phyloP scores from a whole-genome alignment of 2,113 vertebrate genomes.

The Felis chaus region DNA sequence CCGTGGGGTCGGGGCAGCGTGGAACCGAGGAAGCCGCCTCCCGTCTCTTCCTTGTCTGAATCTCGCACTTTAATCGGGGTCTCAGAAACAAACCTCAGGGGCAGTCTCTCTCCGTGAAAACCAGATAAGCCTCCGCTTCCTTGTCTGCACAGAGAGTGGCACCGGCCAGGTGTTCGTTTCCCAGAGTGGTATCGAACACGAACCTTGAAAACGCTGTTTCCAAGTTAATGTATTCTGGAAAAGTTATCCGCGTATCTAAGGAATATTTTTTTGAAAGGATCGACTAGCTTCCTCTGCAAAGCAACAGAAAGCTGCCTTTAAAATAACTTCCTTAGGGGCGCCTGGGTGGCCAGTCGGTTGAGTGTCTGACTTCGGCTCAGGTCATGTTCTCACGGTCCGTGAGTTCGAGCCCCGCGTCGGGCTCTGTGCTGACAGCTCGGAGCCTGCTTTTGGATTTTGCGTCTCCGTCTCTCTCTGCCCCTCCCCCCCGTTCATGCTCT shows the following conservation, averaged over 20 bases:
- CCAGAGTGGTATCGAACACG: too few relatives aligned
- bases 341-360: too few relatives aligned
- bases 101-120: background rate
- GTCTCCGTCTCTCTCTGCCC: too few relatives aligned
- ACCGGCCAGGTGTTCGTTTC: rapidly evolving
- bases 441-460: too few relatives aligned
- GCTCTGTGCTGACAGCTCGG: too few relatives aligned
- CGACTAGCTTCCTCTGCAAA: background rate
- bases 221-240: background rate
- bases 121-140: background rate
- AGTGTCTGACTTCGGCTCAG: too few relatives aligned
- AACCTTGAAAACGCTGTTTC: background rate
- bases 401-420: too few relatives aligned
- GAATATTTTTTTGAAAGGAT: background rate
- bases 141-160: background rate
- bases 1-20: rapidly evolving
- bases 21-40: background rate
- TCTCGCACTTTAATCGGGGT: background rate
- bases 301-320: background rate
- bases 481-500: too few relatives aligned
- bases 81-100: background rate
- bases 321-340: background rate
- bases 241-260: background rate
- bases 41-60: background rate
- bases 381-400: too few relatives aligned